Base-by-base conservation (phyloP, 2,888 invertebrate species). In the Eristalinus sepulchralis region DNA sequence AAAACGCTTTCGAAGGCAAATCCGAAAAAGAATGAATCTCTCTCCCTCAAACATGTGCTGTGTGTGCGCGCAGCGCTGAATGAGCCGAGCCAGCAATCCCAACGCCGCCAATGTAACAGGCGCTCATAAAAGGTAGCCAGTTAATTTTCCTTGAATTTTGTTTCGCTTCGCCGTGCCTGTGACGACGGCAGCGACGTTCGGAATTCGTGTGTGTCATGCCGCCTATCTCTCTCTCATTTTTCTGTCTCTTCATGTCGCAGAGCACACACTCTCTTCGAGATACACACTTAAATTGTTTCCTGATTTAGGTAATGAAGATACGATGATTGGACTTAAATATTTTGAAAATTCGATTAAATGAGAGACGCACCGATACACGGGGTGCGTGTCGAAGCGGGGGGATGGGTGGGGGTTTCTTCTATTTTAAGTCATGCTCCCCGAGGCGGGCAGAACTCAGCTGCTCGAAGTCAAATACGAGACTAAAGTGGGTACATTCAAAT, bases 41-140 rank as follows among this genome's bases (percentile, higher is more conserved):
- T 47, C 17, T 47, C 17, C 8, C 17, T 27, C 57, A 22, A 55
- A 20, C 55, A 22, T 55, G 55, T 57, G 24, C 13, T 17, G 24
- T 17, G 70, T 60, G 53, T 70, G 73, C 68, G 72, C 78, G 60
- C 75, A 68, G 24, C 80, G 68, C 24, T 24, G 75, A 53, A 47
- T 66, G 68, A 63, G 67, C 27, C 67, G 67, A 68, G 76, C 77
- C 66, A 82, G 76, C 82, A 86, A 86, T 82, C 86, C 78, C 39
- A 83, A 79, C 82, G 83, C 86, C 86, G 86, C 86, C 86, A 86
- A 86, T 83, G 78, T 86, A 86, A 83, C 82, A 86, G 86, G 86
- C 83, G 86, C 78, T 79, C 86, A 86, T 70, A 62, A 13, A 57
- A 10, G 6, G 67, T 53, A 86, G 83, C 66, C 22, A 71, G 62